Base-by-base conservation (phyloP, 2,888 invertebrate species). In the Mylabris sibirica region DNA sequence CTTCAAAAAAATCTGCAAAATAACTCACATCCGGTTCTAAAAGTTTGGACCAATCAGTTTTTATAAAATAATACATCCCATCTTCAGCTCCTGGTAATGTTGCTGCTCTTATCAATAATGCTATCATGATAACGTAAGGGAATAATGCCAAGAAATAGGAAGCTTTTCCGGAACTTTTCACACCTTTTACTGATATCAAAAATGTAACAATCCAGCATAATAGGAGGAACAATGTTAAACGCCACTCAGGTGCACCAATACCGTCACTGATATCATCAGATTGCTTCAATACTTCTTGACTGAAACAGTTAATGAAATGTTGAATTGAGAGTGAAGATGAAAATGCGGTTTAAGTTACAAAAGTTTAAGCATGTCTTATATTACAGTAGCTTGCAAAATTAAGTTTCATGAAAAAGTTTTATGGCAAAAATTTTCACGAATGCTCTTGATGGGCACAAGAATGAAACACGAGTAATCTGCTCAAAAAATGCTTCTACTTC, bases 111-210 rank as follows among this genome's bases (percentile, higher is more conserved):
- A 94, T 89, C n/a, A 96, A 87, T 59, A 96, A 85, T 35, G 90
- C 89, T 67, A 94, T 85, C 84, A 96, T 89, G 64, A 96, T 90
- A 5, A 93, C 87, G 79, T 94, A 94, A 0, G 95, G 95, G 82
- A 95, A 95, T 2, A 96, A 83, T 0, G 96, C 96, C 14, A 96
- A 90, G 83, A 97, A 94, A 84, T 96, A 97, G 0, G 96, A 91
- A 0, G 91, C 92, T 83, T 93, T 94, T 59, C 94, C 94, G 0
- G 93, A 91, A 78, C 92, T 92, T 82, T 91, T 91, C 0, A 94
- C 92, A 9, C 93, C 93, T 72, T 88, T 89, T 20, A 91, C 87
- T 60, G 93, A 90, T 64, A 93, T 90, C 5, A 90, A 75, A 79
- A 92, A 93, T 44, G 93, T 90, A 1, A 90, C 81, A 3, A 89